A percentile compares a stretch with the other conserved stretches of the same genome.
Evolutionary conservation across 2,888 invertebrate species (phyloP).

Genomic region (Chrysomela aeneicollis): DNA sequence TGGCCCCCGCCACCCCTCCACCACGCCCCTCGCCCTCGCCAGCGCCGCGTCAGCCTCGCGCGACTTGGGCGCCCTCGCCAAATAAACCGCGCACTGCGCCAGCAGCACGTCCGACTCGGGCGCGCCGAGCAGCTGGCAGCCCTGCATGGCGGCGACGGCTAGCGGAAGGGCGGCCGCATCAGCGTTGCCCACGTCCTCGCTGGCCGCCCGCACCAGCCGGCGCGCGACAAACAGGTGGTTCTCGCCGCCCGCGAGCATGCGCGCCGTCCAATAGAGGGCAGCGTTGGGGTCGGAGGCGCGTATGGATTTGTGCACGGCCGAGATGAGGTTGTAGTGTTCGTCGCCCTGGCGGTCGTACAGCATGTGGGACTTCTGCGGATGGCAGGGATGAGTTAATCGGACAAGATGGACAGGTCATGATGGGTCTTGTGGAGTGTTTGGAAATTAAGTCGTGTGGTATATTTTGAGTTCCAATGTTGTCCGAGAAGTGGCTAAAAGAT

Average conservation of each 20-base stretch:
- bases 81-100: constrained; percentile 79
- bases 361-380: constrained; percentile 73
- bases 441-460: no score
- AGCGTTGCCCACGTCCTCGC: constrained; percentile 80
- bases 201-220: constrained; percentile 75
- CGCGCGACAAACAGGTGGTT: constrained; percentile 81
- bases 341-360: constrained; percentile 82
- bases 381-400: background rate
- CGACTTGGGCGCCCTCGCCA: constrained; percentile 78
- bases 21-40: constrained; percentile 66
- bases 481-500: no score
- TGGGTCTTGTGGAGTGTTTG: no score
- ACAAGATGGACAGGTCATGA: constrained; percentile 12
- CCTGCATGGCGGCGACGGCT: constrained; percentile 79
- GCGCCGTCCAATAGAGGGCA: constrained; percentile 81
- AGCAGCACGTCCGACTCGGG: constrained; percentile 82
- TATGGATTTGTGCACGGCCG: constrained; percentile 84
- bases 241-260: constrained; percentile 82
- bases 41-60: constrained; percentile 66
- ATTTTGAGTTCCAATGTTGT: no score
- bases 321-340: constrained; percentile 84
- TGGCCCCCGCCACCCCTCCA: constrained; percentile 71
- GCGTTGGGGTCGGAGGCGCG: constrained; percentile 83
- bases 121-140: constrained; percentile 82
- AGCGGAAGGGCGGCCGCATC: constrained; percentile 71